Conservation (phyloP, 1,140 invertebrate genomes). For the Monochamus saltuarius region DNA sequence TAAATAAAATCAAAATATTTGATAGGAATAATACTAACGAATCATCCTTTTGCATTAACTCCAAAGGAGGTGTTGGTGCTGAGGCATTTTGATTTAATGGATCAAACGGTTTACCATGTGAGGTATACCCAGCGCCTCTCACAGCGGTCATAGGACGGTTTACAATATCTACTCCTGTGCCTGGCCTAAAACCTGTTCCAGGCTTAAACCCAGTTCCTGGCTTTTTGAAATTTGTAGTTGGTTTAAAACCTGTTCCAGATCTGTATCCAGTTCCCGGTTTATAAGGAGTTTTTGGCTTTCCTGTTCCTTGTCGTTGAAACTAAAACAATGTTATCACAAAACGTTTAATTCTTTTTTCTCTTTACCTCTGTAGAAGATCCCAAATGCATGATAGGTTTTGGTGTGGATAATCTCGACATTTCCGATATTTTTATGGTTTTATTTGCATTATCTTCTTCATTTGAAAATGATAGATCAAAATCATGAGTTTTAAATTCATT, state of each 20-base stretch:
- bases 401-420: constrained; percentile 36
- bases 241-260: constrained; percentile 42
- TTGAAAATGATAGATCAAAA: constrained; percentile 12
- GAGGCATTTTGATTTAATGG: constrained; percentile 71
- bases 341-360: background rate
- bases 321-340: constrained; percentile 18
- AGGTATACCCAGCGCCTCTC: constrained; percentile 90
- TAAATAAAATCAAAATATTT: too few species aligned
- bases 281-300: constrained; percentile 37
- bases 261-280: constrained; percentile 38
- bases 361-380: constrained; percentile 40
- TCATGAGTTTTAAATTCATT: constrained; percentile 21
- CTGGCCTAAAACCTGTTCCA: constrained; percentile 42
- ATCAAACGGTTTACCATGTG: constrained; percentile 69
- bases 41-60: constrained; percentile 68
- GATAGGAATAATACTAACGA: constrained; percentile 67
- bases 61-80: constrained; percentile 58
- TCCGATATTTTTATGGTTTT: constrained; percentile 27
- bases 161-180: constrained; percentile 36
- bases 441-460: constrained; percentile 13
- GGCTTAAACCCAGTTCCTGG: constrained; percentile 32
- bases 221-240: constrained; percentile 40
- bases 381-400: constrained; percentile 40
- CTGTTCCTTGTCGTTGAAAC: constrained; percentile 46
- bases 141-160: constrained; percentile 90